Evolutionary conservation across 23 tunicate species (phyloP), one percentile per base, ranked within the genome.

Genomic region (Halocynthia roretzi): DNA sequence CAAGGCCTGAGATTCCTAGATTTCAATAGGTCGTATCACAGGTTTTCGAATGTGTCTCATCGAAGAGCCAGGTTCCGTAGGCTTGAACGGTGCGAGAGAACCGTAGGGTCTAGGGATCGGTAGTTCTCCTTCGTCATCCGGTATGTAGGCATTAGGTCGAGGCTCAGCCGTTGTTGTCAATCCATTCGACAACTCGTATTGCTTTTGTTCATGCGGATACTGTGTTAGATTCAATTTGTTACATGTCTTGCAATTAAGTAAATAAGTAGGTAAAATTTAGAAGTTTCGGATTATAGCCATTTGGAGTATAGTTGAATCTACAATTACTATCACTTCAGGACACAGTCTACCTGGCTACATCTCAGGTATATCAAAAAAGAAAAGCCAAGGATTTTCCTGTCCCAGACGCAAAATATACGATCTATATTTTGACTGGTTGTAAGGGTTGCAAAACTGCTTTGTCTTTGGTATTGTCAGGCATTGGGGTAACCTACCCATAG

Each of bases 141-240:
- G 98, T n/a, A 93, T 87, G 83, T 93, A 93, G 5, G 98, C 98
- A 70, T 93, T 93, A 21, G 98, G 98, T 21, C 98, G 85, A 7
- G 98, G 98, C 58, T 83, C 98, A 54, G 94, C 93, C 6, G 98
- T 93, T 6, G 98, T 92, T 7, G 85, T 65, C 5, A 86, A 51
- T 7, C 98, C 98, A 21, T 83, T 85, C 7, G 86, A 75, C 7
- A 92, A 84, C 69, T 92, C 88, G 55, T 92, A 86, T 70, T 89
- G 96, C 55, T 76, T 73, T 31, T 89, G 89, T 62, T 89, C 96
- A 53, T 89, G 85, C 51, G 80, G 81, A 11, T 65, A 72, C 88
- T 89, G 70, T 65, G 44, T 31, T 31, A 31, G 44, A 31, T 31
- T 31, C 44, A 31, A 31, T 31, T 31, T 31, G 44, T 31, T 31